These are phyloP conservation scores for Steatocranus sp. DNA, from an alignment of 2,797 vertebrate species.

Conservation along the genomic window DNA sequence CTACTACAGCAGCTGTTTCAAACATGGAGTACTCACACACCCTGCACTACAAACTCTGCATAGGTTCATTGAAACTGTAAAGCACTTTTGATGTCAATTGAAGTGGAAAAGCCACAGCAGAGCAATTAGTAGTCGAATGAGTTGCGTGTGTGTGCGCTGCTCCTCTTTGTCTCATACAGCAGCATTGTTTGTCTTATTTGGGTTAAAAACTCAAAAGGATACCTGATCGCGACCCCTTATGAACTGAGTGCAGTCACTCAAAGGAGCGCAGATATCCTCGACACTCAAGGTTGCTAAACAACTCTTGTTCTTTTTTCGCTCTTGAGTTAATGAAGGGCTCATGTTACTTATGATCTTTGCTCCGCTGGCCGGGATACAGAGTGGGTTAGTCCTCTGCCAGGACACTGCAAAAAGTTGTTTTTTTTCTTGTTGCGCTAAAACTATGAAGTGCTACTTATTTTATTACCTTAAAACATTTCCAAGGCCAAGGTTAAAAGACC, in stretches of 20 bases:
- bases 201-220: background rate
- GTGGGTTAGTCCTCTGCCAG: background rate
- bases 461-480: background rate
- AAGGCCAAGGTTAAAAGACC: background rate
- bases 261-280: background rate
- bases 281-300: background rate
- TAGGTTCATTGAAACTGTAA: conserved; percentile 30
- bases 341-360: conserved; percentile 16
- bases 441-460: background rate
- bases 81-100: conserved; percentile 42
- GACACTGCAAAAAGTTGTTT: background rate
- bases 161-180: background rate
- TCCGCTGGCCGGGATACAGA: background rate
- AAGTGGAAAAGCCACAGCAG: conserved; percentile 29
- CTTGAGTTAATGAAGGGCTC: conserved; percentile 20
- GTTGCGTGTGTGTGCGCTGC: background rate
- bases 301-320: background rate
- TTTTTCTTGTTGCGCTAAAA: background rate
- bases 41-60: conserved; percentile 2
- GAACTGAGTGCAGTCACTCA: background rate
- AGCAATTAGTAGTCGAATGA: conserved; percentile 35
- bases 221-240: background rate
- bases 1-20: conserved; percentile 40
- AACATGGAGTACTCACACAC: background rate
- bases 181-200: background rate